Percentiles rank a stretch among this genome's conserved stretches.
phyloP scores from a whole-genome alignment of 1,140 invertebrate genomes.

The Pentalonia nigronervosa region DNA sequence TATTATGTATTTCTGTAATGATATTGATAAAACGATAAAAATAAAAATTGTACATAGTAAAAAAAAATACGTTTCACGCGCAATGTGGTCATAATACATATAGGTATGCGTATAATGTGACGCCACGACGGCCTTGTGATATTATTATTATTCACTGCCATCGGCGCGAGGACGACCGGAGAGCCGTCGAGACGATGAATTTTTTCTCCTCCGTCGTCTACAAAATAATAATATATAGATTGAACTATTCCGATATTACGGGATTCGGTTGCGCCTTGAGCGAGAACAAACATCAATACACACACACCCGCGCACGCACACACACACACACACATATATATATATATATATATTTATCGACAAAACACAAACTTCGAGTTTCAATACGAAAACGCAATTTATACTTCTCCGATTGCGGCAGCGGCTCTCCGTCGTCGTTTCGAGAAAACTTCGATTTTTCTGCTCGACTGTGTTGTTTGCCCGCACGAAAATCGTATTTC shows the following conservation, averaged over 20 bases:
- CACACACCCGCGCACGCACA: not conserved
- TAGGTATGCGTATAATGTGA: not conserved
- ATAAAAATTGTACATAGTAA: not conserved
- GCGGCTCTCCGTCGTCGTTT: not conserved
- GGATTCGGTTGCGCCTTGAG: not conserved
- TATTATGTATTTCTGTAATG: not conserved
- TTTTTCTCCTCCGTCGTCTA: not conserved
- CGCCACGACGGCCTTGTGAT: not conserved
- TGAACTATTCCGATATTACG: not conserved
- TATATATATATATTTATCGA: not conserved
- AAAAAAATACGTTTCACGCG: not conserved
- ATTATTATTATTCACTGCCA: constrained; percentile 5
- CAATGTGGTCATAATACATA: not conserved
- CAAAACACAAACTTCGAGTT: not conserved
- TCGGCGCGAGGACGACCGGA: not conserved
- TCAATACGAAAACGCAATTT: not conserved
- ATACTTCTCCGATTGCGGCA: not conserved
- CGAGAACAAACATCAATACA: not conserved
- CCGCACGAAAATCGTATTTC: not conserved
- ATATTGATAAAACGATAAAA: not conserved
- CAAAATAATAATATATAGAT: not conserved
- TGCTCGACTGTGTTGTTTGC: not conserved
- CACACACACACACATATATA: not conserved
- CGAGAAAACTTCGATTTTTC: not conserved
- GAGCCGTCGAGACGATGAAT: not conserved